Percentiles rank a stretch among this genome's conserved stretches.
These are phyloP conservation scores for Strigops habroptila DNA, from an alignment of 2,113 vertebrate species.

Conservation along the genomic window DNA sequence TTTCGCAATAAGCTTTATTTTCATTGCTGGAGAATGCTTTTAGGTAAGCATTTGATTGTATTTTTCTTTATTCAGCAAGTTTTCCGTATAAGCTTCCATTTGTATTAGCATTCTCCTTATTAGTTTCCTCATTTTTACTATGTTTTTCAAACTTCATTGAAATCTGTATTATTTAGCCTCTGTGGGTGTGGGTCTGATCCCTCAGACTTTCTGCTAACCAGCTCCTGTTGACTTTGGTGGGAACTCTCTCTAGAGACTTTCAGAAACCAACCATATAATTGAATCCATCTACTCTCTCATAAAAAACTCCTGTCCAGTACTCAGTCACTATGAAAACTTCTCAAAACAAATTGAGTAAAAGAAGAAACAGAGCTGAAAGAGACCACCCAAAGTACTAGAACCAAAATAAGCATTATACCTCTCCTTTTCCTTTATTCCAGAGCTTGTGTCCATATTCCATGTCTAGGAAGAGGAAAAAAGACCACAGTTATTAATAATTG, in stretches of 20 bases:
- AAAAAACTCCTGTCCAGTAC: not conserved
- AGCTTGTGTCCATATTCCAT: not conserved
- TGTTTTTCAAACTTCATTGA: not conserved
- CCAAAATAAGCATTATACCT: not conserved
- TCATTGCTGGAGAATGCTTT: not conserved
- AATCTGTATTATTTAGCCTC: not conserved
- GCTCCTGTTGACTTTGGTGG: not conserved
- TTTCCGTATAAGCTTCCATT: not conserved
- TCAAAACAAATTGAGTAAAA: not conserved
- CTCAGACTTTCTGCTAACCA: not conserved
- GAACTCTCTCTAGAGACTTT: not conserved
- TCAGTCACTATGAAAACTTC: not conserved
- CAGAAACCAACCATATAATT: not conserved
- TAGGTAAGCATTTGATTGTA: not conserved
- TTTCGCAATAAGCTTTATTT: not conserved
- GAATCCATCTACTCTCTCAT: not conserved
- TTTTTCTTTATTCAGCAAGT: not conserved
- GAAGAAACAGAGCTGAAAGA: not conserved
- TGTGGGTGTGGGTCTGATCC: not conserved
- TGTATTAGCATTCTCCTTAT: not conserved
- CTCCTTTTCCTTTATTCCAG: not conserved
- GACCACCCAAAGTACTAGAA: constrained; percentile 43
- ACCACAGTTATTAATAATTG: not conserved
- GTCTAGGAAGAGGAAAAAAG: not conserved
- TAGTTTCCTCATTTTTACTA: not conserved